These are phyloP conservation scores for Astyanax mexicanus DNA, from an alignment of 2,797 vertebrate species.

Conservation along the genomic window DNA sequence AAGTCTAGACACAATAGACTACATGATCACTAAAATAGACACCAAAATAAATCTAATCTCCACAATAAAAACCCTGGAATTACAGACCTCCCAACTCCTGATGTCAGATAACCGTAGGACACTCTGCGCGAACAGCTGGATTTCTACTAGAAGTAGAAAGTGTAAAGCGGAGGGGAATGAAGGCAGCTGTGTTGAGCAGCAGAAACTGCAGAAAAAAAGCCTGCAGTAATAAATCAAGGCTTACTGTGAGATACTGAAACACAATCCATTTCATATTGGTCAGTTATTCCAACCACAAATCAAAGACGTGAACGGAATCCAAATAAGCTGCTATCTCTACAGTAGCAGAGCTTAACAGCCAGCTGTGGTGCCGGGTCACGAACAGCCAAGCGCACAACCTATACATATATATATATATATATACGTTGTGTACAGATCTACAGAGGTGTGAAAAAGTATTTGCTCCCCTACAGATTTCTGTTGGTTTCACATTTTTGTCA, in stretches of 20 bases:
- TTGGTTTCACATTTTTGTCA: no score
- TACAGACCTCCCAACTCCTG: not conserved
- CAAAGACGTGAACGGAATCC: constrained; percentile 11
- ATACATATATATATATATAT: no score
- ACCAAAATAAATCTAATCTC: not conserved
- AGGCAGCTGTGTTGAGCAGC: not conserved
- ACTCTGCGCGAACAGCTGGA: not conserved
- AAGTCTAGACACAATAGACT: no score
- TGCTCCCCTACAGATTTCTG: no score
- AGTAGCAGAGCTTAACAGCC: not conserved
- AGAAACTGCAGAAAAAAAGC: not conserved
- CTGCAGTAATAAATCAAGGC: constrained; percentile 16
- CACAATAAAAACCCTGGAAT: not conserved
- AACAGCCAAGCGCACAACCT: not conserved
- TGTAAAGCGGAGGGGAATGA: not conserved
- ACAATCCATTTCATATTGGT: not conserved
- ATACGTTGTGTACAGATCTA: no score
- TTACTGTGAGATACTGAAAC: constrained; percentile 12
- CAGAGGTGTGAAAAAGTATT: no score
- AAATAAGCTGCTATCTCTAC: not conserved
- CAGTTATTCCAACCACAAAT: constrained; percentile 22
- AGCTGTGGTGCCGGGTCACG: not conserved
- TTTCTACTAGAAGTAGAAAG: not conserved
- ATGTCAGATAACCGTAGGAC: not conserved
- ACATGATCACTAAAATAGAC: not conserved